phyloP scores from a whole-genome alignment of 2,113 vertebrate species.

The Hipposideros armiger region DNA sequence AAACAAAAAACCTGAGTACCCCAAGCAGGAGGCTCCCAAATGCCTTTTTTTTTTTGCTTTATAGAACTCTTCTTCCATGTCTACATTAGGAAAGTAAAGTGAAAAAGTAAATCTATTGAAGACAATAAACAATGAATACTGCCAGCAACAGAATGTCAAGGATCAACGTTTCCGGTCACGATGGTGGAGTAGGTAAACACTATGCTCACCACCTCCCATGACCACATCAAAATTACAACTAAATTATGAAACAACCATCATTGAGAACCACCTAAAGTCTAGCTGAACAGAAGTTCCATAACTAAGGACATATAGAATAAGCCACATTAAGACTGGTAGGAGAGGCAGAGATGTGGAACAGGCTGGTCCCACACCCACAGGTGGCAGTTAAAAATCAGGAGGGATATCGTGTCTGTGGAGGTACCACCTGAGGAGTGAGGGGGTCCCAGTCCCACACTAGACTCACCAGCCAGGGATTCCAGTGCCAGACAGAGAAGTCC shows the following conservation, averaged over 20 bases:
- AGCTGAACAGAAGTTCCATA: neutral
- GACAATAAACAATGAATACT: neutral
- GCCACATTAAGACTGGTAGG: neutral
- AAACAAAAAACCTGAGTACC: neutral
- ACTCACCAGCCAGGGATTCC: neutral
- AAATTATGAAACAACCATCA: neutral
- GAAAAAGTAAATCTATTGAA: neutral
- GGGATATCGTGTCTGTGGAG: neutral
- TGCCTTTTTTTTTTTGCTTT: neutral
- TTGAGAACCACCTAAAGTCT: neutral
- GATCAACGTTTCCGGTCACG: neutral
- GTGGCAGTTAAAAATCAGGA: neutral
- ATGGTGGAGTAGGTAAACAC: neutral
- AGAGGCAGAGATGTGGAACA: neutral
- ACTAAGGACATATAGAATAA: neutral
- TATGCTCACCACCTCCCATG: neutral
- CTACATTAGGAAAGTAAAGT: constrained; percentile 3
- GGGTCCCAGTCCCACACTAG: neutral
- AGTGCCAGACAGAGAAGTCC: neutral
- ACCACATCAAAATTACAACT: neutral
- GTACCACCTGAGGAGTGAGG: neutral
- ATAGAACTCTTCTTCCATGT: neutral
- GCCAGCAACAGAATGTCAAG: neutral
- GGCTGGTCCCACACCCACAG: neutral
- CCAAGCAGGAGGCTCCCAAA: neutral